These are phyloP conservation scores for Philopotamus ludificatus DNA, from an alignment of 1,140 invertebrate species.

Conservation along the genomic window DNA sequence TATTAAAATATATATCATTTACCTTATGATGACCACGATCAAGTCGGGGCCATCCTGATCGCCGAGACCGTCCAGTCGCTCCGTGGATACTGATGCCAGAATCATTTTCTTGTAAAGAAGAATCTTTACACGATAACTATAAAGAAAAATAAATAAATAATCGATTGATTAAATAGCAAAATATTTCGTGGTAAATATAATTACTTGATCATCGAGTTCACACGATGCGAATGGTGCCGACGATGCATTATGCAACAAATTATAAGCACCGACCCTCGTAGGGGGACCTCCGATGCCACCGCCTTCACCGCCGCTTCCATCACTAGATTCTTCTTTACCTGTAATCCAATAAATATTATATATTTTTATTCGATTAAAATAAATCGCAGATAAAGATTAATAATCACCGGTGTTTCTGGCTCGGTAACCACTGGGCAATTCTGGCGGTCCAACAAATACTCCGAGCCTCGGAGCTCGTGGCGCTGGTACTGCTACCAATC, in stretches of 20 bases:
- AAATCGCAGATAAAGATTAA: not conserved
- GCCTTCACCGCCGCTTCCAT: constrained; percentile 33
- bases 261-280: constrained; percentile 37
- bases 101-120: constrained; percentile 37
- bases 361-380: constrained; percentile 1
- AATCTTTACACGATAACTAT: constrained; percentile 38
- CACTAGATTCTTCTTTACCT: constrained; percentile 40
- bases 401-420: constrained; percentile 42
- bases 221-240: constrained; percentile 36
- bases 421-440: constrained; percentile 53
- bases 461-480: constrained; percentile 73
- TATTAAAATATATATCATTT: not conserved
- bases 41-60: constrained; percentile 34
- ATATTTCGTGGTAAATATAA: too few species aligned
- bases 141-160: constrained; percentile 6
- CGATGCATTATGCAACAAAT: constrained; percentile 37
- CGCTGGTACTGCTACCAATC: constrained; percentile 72
- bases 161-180: not conserved
- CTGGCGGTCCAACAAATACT: constrained; percentile 57
- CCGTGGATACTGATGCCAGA: constrained; percentile 8
- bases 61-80: constrained; percentile 20
- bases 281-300: constrained; percentile 15
- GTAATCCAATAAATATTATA: constrained; percentile 1
- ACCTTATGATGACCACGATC: constrained; percentile 36
- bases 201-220: constrained; percentile 37